Evolutionary conservation across 2,113 vertebrate species (phyloP).

Genomic region (Ranitomeya imitator): DNA sequence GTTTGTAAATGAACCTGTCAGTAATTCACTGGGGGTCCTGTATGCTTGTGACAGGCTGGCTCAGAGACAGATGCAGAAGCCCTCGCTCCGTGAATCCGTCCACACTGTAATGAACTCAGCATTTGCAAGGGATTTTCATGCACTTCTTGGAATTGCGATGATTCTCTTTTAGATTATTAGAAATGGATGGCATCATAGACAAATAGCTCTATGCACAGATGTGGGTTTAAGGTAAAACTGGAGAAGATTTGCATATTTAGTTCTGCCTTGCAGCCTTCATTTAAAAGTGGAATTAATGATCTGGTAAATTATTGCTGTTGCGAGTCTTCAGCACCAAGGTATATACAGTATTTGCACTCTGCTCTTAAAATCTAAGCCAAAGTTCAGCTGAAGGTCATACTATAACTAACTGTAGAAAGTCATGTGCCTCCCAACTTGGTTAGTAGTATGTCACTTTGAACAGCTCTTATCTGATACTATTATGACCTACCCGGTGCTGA

Average conservation of each 20-base stretch:
- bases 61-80: conserved; percentile 19
- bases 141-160: conserved; percentile 36
- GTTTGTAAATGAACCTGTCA: neutral
- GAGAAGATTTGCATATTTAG: conserved; percentile 75
- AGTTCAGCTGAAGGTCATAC: conserved; percentile 95
- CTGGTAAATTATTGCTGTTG: conserved; percentile 74
- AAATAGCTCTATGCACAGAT: conserved; percentile 69
- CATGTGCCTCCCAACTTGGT: conserved; percentile 88
- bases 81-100: neutral
- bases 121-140: conserved; percentile 33
- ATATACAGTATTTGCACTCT: conserved; percentile 59
- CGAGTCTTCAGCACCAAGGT: conserved; percentile 64
- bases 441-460: conserved; percentile 82
- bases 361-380: conserved; percentile 80
- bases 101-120: conserved; percentile 30
- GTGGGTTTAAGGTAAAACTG: conserved; percentile 72
- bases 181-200: conserved; percentile 61
- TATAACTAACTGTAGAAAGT: conserved; percentile 79
- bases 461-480: conserved; percentile 93
- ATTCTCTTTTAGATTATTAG: conserved; percentile 59
- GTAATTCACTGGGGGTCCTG: neutral
- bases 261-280: conserved; percentile 73
- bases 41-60: conserved; percentile 1
- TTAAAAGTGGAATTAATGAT: conserved; percentile 74
- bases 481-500: conserved; percentile 93